Conservation (phyloP, 2,797 vertebrate genomes). For the Rhadinocentrus ornatus region DNA sequence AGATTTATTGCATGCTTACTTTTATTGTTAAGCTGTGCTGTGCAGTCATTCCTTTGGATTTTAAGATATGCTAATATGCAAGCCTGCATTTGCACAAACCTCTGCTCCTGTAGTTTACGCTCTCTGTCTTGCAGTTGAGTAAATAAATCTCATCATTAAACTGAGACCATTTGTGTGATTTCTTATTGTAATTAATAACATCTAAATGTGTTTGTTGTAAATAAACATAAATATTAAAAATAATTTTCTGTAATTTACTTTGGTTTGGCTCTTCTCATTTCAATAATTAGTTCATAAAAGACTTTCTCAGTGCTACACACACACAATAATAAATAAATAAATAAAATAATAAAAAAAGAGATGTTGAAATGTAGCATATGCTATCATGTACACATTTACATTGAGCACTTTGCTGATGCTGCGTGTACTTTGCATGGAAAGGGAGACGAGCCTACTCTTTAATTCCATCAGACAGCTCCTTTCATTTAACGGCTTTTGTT, state of each 20-base stretch:
- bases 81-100: constrained; percentile 75
- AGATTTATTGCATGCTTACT: constrained; percentile 81
- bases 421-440: constrained; percentile 46
- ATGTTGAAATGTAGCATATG: constrained; percentile 38
- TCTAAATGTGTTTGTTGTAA: neutral
- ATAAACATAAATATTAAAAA: neutral
- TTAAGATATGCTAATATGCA: constrained; percentile 75
- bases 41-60: constrained; percentile 73
- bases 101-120: constrained; percentile 75
- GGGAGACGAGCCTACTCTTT: constrained; percentile 66
- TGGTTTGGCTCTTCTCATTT: neutral
- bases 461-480: constrained; percentile 75
- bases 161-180: constrained; percentile 46
- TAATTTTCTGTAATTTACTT: neutral
- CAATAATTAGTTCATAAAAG: constrained; percentile 5
- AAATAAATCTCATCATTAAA: constrained; percentile 79
- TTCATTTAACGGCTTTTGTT: constrained; percentile 79
- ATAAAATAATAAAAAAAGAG: constrained; percentile 15
- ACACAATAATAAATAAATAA: no score
- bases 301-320: constrained; percentile 4
- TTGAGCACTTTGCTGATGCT: constrained; percentile 30
- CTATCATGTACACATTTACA: constrained; percentile 41
- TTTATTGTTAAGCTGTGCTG: constrained; percentile 76
- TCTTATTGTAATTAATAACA: constrained; percentile 1
- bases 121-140: constrained; percentile 74